These are phyloP conservation scores for Tenodera sinensis DNA, from an alignment of 2,888 invertebrate genomes.

Conservation along the genomic window DNA sequence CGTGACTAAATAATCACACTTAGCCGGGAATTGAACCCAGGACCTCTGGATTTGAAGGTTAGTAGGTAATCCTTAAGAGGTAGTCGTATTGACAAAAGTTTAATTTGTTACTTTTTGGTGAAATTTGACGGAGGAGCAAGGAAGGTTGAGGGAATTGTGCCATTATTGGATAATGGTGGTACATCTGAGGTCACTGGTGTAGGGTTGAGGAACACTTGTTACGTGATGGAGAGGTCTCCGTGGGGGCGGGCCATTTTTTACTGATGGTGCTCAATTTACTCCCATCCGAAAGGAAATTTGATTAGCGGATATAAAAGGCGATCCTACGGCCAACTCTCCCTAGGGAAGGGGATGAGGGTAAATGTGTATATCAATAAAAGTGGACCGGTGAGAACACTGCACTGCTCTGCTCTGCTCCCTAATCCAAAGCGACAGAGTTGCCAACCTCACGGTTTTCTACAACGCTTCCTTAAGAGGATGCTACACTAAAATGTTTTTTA, in stretches of 20 bases:
- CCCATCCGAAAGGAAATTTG: neutral
- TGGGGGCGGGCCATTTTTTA: neutral
- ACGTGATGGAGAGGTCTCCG: neutral
- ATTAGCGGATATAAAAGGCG: neutral
- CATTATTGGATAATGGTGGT: no score
- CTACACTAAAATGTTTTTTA: no score
- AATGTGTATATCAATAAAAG: neutral
- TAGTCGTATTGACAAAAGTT: no score
- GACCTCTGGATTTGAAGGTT: no score
- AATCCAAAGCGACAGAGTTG: neutral
- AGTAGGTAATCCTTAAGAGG: no score
- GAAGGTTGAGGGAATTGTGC: no score
- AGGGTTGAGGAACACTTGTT: neutral
- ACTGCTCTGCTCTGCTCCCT: neutral
- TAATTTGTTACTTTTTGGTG: no score
- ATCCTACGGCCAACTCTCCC: neutral
- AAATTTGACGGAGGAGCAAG: no score
- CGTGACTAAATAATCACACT: no score
- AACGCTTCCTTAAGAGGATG: no score
- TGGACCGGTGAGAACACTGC: neutral
- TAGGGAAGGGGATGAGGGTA: neutral
- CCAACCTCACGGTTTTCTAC: no score
- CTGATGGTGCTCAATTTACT: neutral
- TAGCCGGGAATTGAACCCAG: no score
- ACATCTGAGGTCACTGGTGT: neutral